Evolutionary conservation across 2,797 vertebrate species (phyloP), one percentile per base, ranked within the genome.

Genomic region (Anguilla pacifica): DNA sequence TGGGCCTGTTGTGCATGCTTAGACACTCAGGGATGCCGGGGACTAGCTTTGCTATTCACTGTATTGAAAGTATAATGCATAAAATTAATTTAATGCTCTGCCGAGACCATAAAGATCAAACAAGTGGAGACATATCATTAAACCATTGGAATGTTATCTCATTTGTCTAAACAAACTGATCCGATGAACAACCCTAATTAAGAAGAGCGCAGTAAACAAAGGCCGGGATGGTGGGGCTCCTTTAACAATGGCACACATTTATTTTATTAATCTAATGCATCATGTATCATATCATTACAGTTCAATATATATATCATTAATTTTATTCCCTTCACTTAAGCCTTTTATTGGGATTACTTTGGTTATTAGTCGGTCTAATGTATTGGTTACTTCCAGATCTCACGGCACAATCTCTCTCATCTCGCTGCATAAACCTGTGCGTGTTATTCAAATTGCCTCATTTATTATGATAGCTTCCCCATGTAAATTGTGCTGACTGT

Each of bases 401-500:
- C 96, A 92, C 96, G 97, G 96, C 97, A 97, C 98, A 98, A 99
- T 99, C 98, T 98, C 97, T 98, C 98, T 99, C 98, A 99, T 99
- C 98, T 99, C 96, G 97, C 98, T 96, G 98, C 98, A 98, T 98
- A 99, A 99, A 98, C 98, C 98, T 99, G 96, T 97, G 97, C 98
- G 96, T 99, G 98, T 99, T 99, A 99, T 99, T 99, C 98, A 99
- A 99, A 99, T 99, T 99, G 98, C 98, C 98, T 99, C 98, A 99
- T 99, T 99, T 99, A 99, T 99, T 99, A 99, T 99, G 98, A 99
- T 99, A 99, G 98, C 98, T 99, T 99, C 97, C 98, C 98, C 98
- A 98, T 99, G 98, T 99, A 99, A 99, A 99, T 99, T 99, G 98
- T 99, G 98, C 98, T 99, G 98, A 99, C 98, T 99, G 98, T 98